These are phyloP conservation scores for Gambusia yucatana DNA, from an alignment of 2,797 vertebrate species.

Conservation along the genomic window DNA sequence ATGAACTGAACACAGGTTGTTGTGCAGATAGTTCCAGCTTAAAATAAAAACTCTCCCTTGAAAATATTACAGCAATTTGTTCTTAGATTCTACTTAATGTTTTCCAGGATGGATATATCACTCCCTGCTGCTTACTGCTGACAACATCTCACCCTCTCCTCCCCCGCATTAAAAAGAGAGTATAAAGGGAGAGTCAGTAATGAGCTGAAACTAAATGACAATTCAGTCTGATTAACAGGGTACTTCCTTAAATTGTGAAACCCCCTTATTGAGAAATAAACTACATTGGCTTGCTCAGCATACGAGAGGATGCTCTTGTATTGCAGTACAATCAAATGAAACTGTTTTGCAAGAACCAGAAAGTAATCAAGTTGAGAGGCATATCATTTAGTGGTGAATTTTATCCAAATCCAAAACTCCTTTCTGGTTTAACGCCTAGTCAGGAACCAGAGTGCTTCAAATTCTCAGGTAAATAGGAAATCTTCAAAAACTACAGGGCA, in stretches of 20 bases:
- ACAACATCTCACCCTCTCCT: neutral
- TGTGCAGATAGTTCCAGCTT: neutral
- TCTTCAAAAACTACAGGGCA: neutral
- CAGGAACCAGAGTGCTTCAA: neutral
- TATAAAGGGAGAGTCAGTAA: conserved; percentile 1
- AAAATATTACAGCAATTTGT: neutral
- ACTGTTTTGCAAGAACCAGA: neutral
- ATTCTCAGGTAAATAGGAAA: neutral
- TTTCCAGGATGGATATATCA: conserved; percentile 1
- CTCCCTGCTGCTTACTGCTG: conserved; percentile 16
- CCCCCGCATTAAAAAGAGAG: neutral
- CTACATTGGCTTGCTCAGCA: neutral
- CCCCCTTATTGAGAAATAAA: neutral
- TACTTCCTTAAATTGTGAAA: neutral
- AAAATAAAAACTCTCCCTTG: neutral
- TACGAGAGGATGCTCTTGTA: neutral
- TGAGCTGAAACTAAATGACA: neutral
- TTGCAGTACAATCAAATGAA: conserved; percentile 7
- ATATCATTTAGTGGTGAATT: neutral
- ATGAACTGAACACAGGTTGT: neutral
- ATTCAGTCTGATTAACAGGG: conserved; percentile 10
- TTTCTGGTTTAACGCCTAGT: neutral
- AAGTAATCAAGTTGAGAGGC: neutral
- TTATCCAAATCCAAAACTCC: neutral
- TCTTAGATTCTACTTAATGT: conserved; percentile 4